These are phyloP conservation scores for Alcedo quadribrachys DNA, from an alignment of 2,797 vertebrate genomes.

Conservation along the genomic window DNA sequence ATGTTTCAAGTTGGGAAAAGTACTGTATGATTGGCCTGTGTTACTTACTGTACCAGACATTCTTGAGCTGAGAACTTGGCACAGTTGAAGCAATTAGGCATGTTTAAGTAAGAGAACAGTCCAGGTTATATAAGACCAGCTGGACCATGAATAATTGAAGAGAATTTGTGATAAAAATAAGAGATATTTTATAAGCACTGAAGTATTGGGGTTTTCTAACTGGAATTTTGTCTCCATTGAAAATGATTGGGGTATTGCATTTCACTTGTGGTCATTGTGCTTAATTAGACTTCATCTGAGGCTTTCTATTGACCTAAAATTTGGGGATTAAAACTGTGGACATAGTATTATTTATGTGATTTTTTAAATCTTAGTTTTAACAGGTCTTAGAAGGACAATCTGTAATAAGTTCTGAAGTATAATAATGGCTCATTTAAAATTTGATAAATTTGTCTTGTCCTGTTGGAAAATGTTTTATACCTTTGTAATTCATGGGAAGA, in stretches of 20 bases:
- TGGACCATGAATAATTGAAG: neutral
- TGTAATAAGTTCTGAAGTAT: neutral
- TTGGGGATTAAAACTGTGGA: neutral
- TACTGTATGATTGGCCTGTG: neutral
- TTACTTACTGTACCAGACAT: neutral
- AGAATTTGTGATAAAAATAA: neutral
- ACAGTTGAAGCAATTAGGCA: neutral
- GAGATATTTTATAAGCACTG: neutral
- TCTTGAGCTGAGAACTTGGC: neutral
- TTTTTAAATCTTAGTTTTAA: constrained; percentile 25
- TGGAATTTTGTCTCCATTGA: neutral
- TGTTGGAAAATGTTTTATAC: neutral
- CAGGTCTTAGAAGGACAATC: neutral
- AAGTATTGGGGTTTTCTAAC: neutral
- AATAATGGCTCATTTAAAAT: constrained; percentile 18
- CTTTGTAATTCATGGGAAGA: neutral
- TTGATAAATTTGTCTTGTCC: neutral
- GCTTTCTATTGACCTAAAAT: neutral
- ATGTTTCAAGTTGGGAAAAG: neutral
- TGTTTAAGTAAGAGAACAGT: neutral
- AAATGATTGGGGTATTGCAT: neutral
- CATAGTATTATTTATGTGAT: neutral
- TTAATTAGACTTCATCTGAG: neutral
- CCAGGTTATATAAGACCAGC: neutral
- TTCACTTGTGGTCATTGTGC: neutral